Base-by-base conservation (phyloP, 2,113 vertebrate species). In the Crotophaga sulcirostris region DNA sequence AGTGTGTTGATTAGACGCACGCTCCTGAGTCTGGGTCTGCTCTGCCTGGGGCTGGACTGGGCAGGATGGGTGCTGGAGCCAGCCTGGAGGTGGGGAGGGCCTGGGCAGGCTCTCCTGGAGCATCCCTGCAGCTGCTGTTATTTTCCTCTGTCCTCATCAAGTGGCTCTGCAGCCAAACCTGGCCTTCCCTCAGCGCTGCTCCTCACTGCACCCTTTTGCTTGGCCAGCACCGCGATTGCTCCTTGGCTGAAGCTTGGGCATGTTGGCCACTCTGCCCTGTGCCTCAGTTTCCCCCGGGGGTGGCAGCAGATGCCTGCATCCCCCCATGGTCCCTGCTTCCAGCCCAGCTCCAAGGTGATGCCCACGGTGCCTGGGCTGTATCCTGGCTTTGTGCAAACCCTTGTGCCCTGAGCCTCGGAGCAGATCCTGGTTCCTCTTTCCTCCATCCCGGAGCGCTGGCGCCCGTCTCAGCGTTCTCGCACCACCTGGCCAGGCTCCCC, bases 1-100 rank as follows among this genome's bases (percentile, higher is more conserved):
- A 97, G 95, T 58, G 86, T 96, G 96, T 94, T 96, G 94, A 91
- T 63, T 90, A 92, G 85, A 86, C 3, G 40, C 54, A 33, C 4
- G n/a, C 51, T 52, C 23, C 51, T 0, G 73, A 69, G 83, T 74
- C 45, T 38, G 45, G 24, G 12, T 55, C 84, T 79, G 81, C 56
- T 87, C 63, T 84, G n/a, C 69, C 42, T 56, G 40, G 0, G 1
- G n/a, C 2, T 1, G 7, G 11, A 4, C 5, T 0, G 3, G 24
- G 44, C 7, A 3, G 7, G 10, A 5, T 1, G 23, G 47, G 7
- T 7, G 56, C 56, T 36, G 87, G 63, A 80, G 58, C 33, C 18
- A 2, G 9, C 55, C 82, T 1, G 4, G 28, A 18, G n/a, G 28
- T 2, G 4, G 34, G n/a, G 33, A 26, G 64, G 24, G 24, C 26